Percentiles rank a stretch among this genome's conserved stretches.
Conservation (phyloP, 2,888 invertebrate species). For the Nudaria mundana region DNA sequence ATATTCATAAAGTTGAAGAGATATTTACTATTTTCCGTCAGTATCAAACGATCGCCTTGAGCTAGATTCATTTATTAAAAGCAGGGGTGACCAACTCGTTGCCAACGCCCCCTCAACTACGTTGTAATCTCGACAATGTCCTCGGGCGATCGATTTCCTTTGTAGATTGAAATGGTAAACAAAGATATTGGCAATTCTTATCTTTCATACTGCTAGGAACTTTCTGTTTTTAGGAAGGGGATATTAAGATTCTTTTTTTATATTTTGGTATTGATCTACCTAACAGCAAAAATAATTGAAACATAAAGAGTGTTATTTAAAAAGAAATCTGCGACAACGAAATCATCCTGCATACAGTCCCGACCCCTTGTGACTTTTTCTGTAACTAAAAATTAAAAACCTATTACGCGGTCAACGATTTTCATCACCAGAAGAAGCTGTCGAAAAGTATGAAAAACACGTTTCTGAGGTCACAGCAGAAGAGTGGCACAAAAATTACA, state of each 20-base stretch:
- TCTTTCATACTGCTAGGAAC: slow-evolving; percentile 32
- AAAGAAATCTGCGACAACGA: too few relatives aligned
- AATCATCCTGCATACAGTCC: too few relatives aligned
- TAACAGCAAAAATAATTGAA: not conserved
- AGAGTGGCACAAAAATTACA: too few relatives aligned
- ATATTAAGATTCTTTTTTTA: slow-evolving; percentile 13
- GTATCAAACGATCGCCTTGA: slow-evolving; percentile 28
- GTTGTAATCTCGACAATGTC: slow-evolving; percentile 56
- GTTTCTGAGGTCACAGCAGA: too few relatives aligned
- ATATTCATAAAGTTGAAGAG: slow-evolving; percentile 2
- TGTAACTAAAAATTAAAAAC: too few relatives aligned
- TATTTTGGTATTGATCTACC: not conserved
- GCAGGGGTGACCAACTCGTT: slow-evolving; percentile 41
- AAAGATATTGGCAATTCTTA: slow-evolving; percentile 61
- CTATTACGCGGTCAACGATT: too few relatives aligned
- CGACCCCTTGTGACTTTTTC: too few relatives aligned
- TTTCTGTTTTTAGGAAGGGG: slow-evolving; percentile 23
- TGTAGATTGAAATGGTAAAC: slow-evolving; percentile 71
- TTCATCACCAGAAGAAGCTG: too few relatives aligned
- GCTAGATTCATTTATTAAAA: slow-evolving; percentile 59
- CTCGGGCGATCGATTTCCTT: slow-evolving; percentile 66
- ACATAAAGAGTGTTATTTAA: too few relatives aligned
- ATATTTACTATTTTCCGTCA: slow-evolving; percentile 6
- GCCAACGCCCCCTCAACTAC: slow-evolving; percentile 31
- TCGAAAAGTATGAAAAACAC: too few relatives aligned